Base-by-base conservation (phyloP, 2,888 invertebrate species). In the Crossocerus cetratus region DNA sequence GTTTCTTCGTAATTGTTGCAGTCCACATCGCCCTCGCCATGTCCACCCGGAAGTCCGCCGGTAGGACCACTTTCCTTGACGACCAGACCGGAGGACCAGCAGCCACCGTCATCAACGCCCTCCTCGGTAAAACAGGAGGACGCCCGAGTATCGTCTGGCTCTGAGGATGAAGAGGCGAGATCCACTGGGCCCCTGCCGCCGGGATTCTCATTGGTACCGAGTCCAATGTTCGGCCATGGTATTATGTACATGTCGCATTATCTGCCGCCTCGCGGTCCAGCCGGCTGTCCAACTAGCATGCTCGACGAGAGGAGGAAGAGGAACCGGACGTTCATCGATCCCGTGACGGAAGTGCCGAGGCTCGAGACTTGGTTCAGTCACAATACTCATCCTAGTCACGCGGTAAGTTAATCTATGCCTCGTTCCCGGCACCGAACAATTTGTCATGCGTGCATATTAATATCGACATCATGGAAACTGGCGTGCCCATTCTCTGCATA, bases 271-370 rank as follows among this genome's bases (percentile, higher is more conserved):
- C 88, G 89, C 58, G 89, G 88, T 54, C 88, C 89, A 14, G 82
- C 90, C 43, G 87, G 88, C 21, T 89, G 90, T 76, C 86, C 90
- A 32, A 87, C 90, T 45, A 95, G 94, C 85, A 88, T 89, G 87
- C 90, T 95, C 77, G 97, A 97, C 85, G 97, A 98, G 88, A 93
- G 97, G 45, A 94, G 98, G 78, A 98, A 98, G 90, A 94, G 99
- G 55, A 99, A 99, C 90, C 94, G 99, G 81, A 99, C 99, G 54
- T 99, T 99, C 91, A 99, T 99, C 86, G 99, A 99, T 91, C 99
- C 99, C 0, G 97, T 99, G 21, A 98, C 98, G 16, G 99, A 99
- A 92, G 98, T 99, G 68, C 97, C 97, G 20, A 94, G 97, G 76
- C 92, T 97, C 77, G 97, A 97, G 89, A 96, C 97, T 88, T 99